These are phyloP conservation scores for Cecropterus lyciades DNA, from an alignment of 1,140 invertebrate genomes.

Conservation along the genomic window DNA sequence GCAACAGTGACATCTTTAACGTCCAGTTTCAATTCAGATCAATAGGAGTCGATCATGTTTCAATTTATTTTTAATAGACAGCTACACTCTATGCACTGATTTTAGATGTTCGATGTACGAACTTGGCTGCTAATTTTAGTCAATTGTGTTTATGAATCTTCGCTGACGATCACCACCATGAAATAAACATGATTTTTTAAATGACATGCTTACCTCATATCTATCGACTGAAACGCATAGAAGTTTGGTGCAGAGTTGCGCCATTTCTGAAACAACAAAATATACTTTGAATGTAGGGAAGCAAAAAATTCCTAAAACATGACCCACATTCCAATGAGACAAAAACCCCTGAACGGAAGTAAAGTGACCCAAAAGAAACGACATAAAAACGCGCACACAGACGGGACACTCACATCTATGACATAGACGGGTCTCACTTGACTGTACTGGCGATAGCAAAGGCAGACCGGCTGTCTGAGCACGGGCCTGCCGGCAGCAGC, in stretches of 20 bases:
- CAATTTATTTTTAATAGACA: slow-evolving; percentile 71
- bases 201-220: slow-evolving; percentile 66
- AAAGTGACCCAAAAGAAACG: slow-evolving; percentile 18
- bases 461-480: slow-evolving; percentile 49
- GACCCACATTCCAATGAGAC: not conserved
- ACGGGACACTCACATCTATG: slow-evolving; percentile 76
- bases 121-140: slow-evolving; percentile 13
- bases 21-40: slow-evolving; percentile 67
- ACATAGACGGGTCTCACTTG: slow-evolving; percentile 79
- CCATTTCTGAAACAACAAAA: slow-evolving; percentile 73
- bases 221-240: slow-evolving; percentile 73
- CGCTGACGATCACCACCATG: too few species aligned
- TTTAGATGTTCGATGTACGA: slow-evolving; percentile 19
- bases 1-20: slow-evolving; percentile 39
- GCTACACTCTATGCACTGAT: slow-evolving; percentile 43
- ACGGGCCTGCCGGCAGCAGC: slow-evolving; percentile 49
- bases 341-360: not conserved
- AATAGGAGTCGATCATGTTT: slow-evolving; percentile 69
- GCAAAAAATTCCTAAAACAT: not conserved
- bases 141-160: slow-evolving; percentile 12
- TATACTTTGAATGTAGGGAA: not conserved
- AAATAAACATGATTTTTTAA: too few species aligned
- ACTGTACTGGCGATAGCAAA: slow-evolving; percentile 67
- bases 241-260: slow-evolving; percentile 75
- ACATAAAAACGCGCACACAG: slow-evolving; percentile 40